Percentiles rank a stretch among this genome's conserved stretches.
phyloP scores from a whole-genome alignment of 2,113 vertebrate species.

The Eublepharis macularius region DNA sequence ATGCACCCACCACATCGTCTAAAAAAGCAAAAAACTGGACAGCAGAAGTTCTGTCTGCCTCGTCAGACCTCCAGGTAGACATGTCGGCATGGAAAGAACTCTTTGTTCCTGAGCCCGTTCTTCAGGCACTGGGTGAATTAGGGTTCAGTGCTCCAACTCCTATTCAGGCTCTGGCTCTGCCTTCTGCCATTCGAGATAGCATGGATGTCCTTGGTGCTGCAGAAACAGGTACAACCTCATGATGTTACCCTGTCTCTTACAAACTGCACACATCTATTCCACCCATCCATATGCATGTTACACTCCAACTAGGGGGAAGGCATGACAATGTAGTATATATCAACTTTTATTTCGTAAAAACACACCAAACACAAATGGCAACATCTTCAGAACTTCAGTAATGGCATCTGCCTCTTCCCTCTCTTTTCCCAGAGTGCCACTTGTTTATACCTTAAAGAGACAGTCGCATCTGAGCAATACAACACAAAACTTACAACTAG shows the following conservation, averaged over 20 bases:
- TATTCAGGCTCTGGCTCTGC: slow-evolving; percentile 89
- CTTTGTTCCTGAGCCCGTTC: slow-evolving; percentile 87
- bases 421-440: too few relatives aligned
- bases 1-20: slow-evolving; percentile 46
- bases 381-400: too few relatives aligned
- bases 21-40: slow-evolving; percentile 87
- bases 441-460: too few relatives aligned
- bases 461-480: too few relatives aligned
- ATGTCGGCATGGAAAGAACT: slow-evolving; percentile 90
- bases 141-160: slow-evolving; percentile 92
- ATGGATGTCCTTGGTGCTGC: slow-evolving; percentile 94
- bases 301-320: too few relatives aligned
- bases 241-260: not conserved
- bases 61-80: slow-evolving; percentile 72
- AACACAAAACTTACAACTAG: too few relatives aligned
- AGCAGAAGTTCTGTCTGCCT: slow-evolving; percentile 63
- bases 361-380: too few relatives aligned
- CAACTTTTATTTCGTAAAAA: too few relatives aligned
- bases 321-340: too few relatives aligned
- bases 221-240: slow-evolving; percentile 86
- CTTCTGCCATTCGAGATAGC: slow-evolving; percentile 90
- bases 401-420: too few relatives aligned
- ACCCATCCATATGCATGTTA: too few relatives aligned
- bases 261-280: not conserved
- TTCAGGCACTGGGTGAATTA: slow-evolving; percentile 85